Evolutionary conservation across 2,113 vertebrate species (phyloP), one percentile per base, ranked within the genome.

Genomic region (Asarcornis scutulata): DNA sequence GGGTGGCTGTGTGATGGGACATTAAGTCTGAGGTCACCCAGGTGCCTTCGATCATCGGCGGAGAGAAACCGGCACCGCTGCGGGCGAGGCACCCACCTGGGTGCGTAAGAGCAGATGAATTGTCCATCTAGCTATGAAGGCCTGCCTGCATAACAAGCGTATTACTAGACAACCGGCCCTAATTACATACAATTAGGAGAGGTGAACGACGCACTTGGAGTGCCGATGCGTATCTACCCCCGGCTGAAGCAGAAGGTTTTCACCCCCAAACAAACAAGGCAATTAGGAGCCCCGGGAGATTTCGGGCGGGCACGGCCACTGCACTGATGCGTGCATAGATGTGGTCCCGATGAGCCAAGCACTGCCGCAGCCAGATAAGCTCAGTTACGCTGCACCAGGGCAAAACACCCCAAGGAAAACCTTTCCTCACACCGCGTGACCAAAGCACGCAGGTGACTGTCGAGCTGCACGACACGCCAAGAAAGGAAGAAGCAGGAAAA

Each of bases 21-120:
- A 83, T 88, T 94, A 88, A 86, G 26, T 32, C 64, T 95, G 92
- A 95, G 60, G 91, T 95, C 95, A 97, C 18, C 64, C 62, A 4
- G 60, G 63, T 17, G 52, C 75, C 71, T 63, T 59, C 74, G 21
- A 3, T 86, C 59, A 80, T 17, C 68, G 11, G 6, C 0, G 25
- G 73, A 46, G 50, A 77, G 63, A 34, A 95, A 83, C 71, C 0
- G 0, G 52, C 27, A 48, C 1, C 4, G 0, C 78, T 79, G 74
- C 67, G 64, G 44, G 75, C n/a, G 79, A 90, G 79, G 81, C 34
- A 85, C 10, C 86, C 69, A n/a, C 94, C 85, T 90, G 55, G 42
- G 79, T 60, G 89, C 31, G 83, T 58, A 83, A 67, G 67, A n/a
- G 42, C 83, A 80, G 79, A 13, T 91, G 94, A 94, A 96, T 13